These are phyloP conservation scores for Artibeus jamaicensis DNA, from an alignment of 2,797 vertebrate species.

Conservation along the genomic window DNA sequence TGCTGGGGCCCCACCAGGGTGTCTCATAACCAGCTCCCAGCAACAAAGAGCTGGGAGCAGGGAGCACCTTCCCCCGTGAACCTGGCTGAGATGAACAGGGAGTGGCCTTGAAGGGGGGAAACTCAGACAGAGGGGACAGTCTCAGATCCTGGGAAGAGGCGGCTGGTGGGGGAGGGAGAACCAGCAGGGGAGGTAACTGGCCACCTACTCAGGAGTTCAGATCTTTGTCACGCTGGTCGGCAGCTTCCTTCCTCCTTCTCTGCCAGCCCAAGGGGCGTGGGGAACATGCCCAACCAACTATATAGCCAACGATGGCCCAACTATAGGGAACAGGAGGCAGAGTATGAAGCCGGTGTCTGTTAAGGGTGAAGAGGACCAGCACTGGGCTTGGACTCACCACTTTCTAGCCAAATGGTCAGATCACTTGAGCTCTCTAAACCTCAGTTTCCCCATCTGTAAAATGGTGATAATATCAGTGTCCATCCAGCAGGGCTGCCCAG, in stretches of 20 bases:
- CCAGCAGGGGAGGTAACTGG: neutral
- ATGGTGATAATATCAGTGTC: neutral
- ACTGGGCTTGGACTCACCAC: neutral
- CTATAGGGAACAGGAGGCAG: neutral
- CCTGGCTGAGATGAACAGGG: neutral
- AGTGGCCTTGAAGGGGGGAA: neutral
- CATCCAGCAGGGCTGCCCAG: neutral
- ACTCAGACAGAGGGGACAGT: neutral
- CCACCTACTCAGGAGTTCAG: neutral
- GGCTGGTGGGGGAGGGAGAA: rapidly evolving
- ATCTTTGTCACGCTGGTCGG: neutral
- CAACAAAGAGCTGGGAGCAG: neutral
- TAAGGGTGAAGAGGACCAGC: neutral
- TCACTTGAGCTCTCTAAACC: neutral
- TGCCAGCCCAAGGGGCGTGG: neutral
- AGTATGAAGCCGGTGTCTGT: neutral
- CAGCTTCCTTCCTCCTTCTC: slow-evolving; percentile 5
- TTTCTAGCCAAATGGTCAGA: rapidly evolving
- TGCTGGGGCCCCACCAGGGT: neutral
- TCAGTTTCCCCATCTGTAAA: neutral
- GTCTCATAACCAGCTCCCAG: neutral
- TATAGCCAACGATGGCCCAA: too few species aligned
- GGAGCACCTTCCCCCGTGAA: neutral
- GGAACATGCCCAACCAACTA: neutral
- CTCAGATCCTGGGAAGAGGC: neutral